phyloP scores from a whole-genome alignment of 2,888 invertebrate genomes.

The Dioctria rufipes region DNA sequence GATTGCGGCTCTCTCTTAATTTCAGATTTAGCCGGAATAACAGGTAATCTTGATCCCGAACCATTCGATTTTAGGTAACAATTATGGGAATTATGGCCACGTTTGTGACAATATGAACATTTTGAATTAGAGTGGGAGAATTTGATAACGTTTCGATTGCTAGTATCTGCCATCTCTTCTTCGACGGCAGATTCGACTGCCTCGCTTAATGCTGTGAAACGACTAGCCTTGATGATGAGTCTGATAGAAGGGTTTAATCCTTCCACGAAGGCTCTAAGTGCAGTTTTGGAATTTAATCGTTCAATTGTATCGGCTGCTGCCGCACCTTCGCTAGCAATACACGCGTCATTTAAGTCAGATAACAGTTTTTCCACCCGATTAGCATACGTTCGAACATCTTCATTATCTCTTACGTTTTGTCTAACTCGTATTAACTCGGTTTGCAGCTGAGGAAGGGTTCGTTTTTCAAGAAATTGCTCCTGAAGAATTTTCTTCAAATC shows the following conservation, averaged over 20 bases:
- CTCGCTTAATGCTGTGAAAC: too few species aligned
- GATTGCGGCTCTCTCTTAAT: neutral
- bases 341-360: conserved; percentile 21
- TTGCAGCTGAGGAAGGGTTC: conserved; percentile 7
- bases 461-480: neutral
- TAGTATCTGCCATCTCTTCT: too few species aligned
- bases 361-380: conserved; percentile 16
- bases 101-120: neutral
- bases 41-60: neutral
- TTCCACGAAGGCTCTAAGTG: conserved; percentile 12
- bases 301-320: neutral
- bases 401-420: neutral
- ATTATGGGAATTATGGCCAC: neutral
- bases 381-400: neutral
- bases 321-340: conserved; percentile 19
- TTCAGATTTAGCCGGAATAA: neutral
- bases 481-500: neutral
- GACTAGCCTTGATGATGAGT: too few species aligned
- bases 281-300: too few species aligned
- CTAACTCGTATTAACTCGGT: neutral
- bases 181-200: too few species aligned
- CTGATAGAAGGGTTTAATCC: conserved; percentile 1
- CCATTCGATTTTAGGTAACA: neutral
- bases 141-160: too few species aligned
- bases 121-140: too few species aligned